These are phyloP conservation scores for Lacanobia wlatinum DNA, from an alignment of 2,888 invertebrate genomes.

Conservation along the genomic window DNA sequence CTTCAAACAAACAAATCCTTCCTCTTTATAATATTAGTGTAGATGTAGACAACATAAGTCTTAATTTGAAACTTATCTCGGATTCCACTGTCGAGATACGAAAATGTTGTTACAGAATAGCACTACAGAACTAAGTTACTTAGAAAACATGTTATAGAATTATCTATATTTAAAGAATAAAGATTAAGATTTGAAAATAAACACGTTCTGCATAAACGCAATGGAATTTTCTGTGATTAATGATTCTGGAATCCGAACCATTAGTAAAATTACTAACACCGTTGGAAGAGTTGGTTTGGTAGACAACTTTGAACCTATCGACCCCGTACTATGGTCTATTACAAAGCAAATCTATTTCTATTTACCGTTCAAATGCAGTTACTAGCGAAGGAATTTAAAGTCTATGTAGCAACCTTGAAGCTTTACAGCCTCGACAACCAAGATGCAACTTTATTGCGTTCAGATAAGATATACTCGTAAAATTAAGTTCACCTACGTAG, in stretches of 20 bases:
- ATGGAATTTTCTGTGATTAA: conserved; percentile 41
- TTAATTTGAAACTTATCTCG: too few species aligned
- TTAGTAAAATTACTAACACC: background rate
- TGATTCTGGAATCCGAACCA: conserved; percentile 27
- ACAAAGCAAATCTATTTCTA: background rate
- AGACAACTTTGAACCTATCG: conserved; percentile 13
- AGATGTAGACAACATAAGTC: too few species aligned
- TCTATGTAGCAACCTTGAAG: conserved; percentile 29
- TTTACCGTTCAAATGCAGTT: conserved; percentile 18
- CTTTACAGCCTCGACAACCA: conserved; percentile 17
- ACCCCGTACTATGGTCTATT: conserved; percentile 10
- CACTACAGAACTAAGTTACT: background rate
- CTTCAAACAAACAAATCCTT: too few species aligned
- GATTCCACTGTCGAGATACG: too few species aligned
- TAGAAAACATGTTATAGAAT: background rate
- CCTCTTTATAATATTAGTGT: too few species aligned
- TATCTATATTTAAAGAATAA: background rate
- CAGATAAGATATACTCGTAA: conserved; percentile 10
- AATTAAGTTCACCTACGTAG: too few species aligned
- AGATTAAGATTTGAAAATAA: conserved; percentile 17
- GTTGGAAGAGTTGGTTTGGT: background rate
- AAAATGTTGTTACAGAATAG: too few species aligned
- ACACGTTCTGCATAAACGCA: conserved; percentile 45
- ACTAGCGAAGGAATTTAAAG: conserved; percentile 21
- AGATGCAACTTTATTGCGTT: conserved; percentile 28